A percentile compares a stretch with the other conserved stretches of the same genome.
These are phyloP conservation scores for Salvelinus alpinus DNA, from an alignment of 2,113 vertebrate species.

Conservation along the genomic window DNA sequence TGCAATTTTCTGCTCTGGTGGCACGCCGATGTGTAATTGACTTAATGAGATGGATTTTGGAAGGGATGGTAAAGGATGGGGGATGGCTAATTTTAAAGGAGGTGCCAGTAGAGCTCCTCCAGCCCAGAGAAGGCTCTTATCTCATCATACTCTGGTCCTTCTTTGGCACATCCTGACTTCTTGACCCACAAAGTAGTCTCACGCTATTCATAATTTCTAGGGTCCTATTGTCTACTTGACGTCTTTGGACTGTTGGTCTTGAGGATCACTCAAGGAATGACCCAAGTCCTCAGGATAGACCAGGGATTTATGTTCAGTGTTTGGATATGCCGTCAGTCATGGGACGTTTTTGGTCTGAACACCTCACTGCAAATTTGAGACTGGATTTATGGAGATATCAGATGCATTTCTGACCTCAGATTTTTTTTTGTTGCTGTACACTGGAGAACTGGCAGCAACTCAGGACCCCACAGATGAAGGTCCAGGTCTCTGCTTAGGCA, in stretches of 20 bases:
- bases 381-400: no score
- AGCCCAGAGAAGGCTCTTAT: background rate
- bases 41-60: constrained; percentile 29
- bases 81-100: background rate
- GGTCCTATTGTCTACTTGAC: background rate
- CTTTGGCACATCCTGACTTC: background rate
- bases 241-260: background rate
- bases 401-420: no score
- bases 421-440: no score
- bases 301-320: background rate
- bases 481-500: no score
- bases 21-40: constrained; percentile 28
- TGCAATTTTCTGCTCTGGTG: constrained; percentile 29
- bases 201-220: background rate
- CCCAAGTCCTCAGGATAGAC: background rate
- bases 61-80: background rate
- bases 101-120: background rate
- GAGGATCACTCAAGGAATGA: background rate
- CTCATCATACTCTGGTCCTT: background rate
- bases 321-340: no score
- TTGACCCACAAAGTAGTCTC: constrained; percentile 1
- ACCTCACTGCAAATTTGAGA: no score
- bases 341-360: no score
- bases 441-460: no score
- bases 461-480: no score